Conservation (phyloP, 2,113 vertebrate genomes). For the Polypterus bichir region DNA sequence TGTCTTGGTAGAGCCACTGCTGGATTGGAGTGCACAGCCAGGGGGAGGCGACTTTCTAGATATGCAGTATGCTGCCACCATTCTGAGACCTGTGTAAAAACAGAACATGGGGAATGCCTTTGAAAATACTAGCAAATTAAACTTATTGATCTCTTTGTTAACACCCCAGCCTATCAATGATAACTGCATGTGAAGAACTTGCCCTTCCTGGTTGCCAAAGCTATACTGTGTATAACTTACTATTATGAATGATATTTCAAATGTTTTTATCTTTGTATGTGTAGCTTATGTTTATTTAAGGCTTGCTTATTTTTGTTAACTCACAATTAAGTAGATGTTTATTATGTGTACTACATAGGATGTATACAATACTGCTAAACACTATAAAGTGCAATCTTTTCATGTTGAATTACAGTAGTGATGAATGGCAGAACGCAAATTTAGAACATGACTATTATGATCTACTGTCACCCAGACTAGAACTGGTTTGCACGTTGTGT, state of each 20-base stretch:
- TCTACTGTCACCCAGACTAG: too few relatives aligned
- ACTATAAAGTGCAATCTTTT: too few relatives aligned
- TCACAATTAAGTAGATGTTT: too few relatives aligned
- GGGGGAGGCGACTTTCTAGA: constrained; percentile 55
- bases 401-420: too few relatives aligned
- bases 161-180: neutral
- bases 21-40: constrained; percentile 64
- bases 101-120: neutral
- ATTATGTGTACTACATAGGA: too few relatives aligned
- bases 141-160: neutral
- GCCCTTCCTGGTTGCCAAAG: neutral
- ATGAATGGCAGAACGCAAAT: too few relatives aligned
- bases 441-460: too few relatives aligned
- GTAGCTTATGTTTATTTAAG: too few relatives aligned
- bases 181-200: neutral
- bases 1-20: constrained; percentile 64
- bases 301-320: too few relatives aligned
- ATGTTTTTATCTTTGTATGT: too few relatives aligned
- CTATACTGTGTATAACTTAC: neutral
- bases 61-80: constrained; percentile 65
- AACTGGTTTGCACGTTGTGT: too few relatives aligned
- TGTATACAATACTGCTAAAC: too few relatives aligned
- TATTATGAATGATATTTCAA: neutral
- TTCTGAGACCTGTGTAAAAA: constrained; percentile 48
- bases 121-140: neutral